A percentile compares a stretch with the other conserved stretches of the same genome.
These are phyloP conservation scores for Oryctes rhinoceros DNA, from an alignment of 1,140 invertebrate genomes.

Conservation along the genomic window DNA sequence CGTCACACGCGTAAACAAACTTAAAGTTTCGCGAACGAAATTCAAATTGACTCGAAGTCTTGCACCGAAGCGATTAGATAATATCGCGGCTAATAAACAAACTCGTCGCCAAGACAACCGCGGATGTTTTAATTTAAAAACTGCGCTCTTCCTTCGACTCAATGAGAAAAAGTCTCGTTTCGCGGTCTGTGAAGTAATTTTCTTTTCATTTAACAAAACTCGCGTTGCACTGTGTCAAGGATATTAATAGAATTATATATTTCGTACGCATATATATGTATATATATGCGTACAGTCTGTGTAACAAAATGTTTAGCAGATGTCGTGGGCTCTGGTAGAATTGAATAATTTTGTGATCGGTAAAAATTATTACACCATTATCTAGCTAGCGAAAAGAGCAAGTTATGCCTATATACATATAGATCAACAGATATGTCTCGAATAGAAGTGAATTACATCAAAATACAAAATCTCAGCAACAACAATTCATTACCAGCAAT, in stretches of 20 bases:
- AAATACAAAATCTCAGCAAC: too few species aligned
- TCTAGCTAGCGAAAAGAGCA: too few species aligned
- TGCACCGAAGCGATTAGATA: not conserved
- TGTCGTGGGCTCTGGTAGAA: too few species aligned
- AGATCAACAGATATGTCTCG: too few species aligned
- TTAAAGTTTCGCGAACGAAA: too few species aligned
- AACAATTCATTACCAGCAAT: too few species aligned
- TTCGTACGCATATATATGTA: not conserved
- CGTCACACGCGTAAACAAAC: conserved; percentile 17
- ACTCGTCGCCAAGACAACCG: not conserved
- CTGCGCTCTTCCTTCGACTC: not conserved
- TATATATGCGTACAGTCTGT: too few species aligned
- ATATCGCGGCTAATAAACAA: not conserved
- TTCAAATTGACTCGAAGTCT: not conserved
- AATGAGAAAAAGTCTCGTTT: conserved; percentile 11
- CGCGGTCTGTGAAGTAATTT: not conserved
- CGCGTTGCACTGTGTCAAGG: conserved; percentile 32
- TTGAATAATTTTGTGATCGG: too few species aligned
- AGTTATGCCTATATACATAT: too few species aligned
- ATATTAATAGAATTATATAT: conserved; percentile 29
- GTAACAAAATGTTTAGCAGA: too few species aligned
- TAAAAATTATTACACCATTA: too few species aligned
- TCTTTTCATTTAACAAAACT: conserved; percentile 23
- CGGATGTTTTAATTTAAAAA: conserved; percentile 26
- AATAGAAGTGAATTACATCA: too few species aligned